Conservation (phyloP, 1,140 invertebrate genomes). For the Psix sp. region DNA sequence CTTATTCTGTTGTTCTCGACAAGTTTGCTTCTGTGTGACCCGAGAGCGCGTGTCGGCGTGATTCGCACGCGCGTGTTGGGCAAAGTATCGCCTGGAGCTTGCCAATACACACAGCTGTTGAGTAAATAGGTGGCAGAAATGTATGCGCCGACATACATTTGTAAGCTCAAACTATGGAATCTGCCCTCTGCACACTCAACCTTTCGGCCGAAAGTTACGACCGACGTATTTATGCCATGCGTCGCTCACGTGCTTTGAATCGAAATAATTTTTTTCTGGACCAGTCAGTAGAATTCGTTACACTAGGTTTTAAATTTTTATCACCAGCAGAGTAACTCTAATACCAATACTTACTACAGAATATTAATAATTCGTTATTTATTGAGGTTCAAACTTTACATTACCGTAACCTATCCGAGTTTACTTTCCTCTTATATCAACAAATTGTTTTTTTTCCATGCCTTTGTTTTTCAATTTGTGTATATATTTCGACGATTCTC, state of each 20-base stretch:
- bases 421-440: too few relatives aligned
- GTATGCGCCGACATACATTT: slow-evolving; percentile 23
- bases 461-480: too few relatives aligned
- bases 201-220: slow-evolving; percentile 15
- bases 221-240: slow-evolving; percentile 6
- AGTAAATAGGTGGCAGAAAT: slow-evolving; percentile 35
- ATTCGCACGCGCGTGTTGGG: slow-evolving; percentile 28
- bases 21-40: slow-evolving; percentile 50
- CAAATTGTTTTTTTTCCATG: too few relatives aligned
- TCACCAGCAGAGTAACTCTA: too few relatives aligned
- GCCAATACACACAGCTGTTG: slow-evolving; percentile 35
- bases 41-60: slow-evolving; percentile 24
- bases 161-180: slow-evolving; percentile 6
- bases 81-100: slow-evolving; percentile 50
- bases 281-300: too few relatives aligned
- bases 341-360: too few relatives aligned
- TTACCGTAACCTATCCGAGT: too few relatives aligned
- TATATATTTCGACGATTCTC: too few relatives aligned
- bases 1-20: slow-evolving; percentile 68
- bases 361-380: too few relatives aligned
- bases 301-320: too few relatives aligned
- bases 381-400: too few relatives aligned
- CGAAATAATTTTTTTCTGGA: too few relatives aligned
- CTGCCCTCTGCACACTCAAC: slow-evolving; percentile 12
- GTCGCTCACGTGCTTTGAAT: slow-evolving; percentile 2